Percentiles rank a stretch among this genome's conserved stretches.
Evolutionary conservation across 2,113 vertebrate genomes (phyloP).

Genomic region (Colinus virginianus): DNA sequence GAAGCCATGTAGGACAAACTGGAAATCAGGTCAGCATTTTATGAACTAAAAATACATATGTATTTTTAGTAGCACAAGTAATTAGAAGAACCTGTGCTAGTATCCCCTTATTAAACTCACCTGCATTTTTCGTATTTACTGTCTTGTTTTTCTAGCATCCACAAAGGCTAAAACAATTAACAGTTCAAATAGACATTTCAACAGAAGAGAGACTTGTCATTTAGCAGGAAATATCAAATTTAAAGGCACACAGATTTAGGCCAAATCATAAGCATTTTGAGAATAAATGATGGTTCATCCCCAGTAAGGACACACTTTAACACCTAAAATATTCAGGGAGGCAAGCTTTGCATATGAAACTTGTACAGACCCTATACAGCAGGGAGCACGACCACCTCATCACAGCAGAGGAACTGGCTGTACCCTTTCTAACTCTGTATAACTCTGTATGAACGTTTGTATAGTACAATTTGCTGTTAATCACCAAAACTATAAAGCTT

Average conservation of each 20-base stretch:
- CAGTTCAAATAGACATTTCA: not conserved
- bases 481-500: not conserved
- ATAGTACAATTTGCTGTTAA: not conserved
- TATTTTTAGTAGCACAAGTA: not conserved
- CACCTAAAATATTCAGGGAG: not conserved
- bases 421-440: not conserved
- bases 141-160: not conserved
- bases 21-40: not conserved
- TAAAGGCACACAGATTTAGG: not conserved
- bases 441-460: not conserved
- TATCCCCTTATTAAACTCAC: not conserved
- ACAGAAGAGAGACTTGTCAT: not conserved
- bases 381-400: not conserved
- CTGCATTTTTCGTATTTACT: not conserved
- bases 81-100: not conserved
- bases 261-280: not conserved
- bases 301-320: not conserved
- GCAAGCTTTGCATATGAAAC: not conserved
- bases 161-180: not conserved
- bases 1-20: not conserved
- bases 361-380: not conserved
- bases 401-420: not conserved
- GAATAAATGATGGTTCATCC: not conserved
- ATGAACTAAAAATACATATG: not conserved
- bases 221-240: not conserved